phyloP scores from a whole-genome alignment of 2,113 vertebrate genomes.

The Xiphorhynchus elegans region DNA sequence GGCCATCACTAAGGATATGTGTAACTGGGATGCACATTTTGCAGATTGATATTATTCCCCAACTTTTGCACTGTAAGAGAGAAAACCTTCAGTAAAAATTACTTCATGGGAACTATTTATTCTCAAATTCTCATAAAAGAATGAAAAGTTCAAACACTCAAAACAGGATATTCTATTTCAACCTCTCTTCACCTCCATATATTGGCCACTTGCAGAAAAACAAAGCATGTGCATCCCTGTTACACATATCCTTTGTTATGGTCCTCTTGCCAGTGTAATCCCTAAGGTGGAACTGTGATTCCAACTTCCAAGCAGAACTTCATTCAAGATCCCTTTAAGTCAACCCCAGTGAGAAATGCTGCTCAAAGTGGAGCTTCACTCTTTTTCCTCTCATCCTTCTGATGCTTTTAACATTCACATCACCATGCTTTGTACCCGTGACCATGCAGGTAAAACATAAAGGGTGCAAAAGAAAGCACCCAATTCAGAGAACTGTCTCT shows the following conservation, averaged over 20 bases:
- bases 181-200: background rate
- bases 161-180: background rate
- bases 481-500: background rate
- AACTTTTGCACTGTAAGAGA: background rate
- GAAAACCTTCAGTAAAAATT: background rate
- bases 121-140: background rate
- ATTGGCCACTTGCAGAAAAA: background rate
- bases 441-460: background rate
- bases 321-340: background rate
- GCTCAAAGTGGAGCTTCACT: background rate
- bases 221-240: background rate
- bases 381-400: background rate
- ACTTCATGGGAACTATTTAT: background rate
- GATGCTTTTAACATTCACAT: background rate
- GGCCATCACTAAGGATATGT: too few species aligned
- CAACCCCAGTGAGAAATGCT: background rate
- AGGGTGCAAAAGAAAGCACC: background rate
- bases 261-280: background rate
- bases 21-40: too few species aligned
- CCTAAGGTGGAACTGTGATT: background rate
- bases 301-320: background rate
- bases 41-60: background rate
- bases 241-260: background rate
- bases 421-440: too few species aligned
- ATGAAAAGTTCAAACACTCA: background rate